Conservation (phyloP, 2,888 invertebrate species). For the Stegophylla sp. region DNA sequence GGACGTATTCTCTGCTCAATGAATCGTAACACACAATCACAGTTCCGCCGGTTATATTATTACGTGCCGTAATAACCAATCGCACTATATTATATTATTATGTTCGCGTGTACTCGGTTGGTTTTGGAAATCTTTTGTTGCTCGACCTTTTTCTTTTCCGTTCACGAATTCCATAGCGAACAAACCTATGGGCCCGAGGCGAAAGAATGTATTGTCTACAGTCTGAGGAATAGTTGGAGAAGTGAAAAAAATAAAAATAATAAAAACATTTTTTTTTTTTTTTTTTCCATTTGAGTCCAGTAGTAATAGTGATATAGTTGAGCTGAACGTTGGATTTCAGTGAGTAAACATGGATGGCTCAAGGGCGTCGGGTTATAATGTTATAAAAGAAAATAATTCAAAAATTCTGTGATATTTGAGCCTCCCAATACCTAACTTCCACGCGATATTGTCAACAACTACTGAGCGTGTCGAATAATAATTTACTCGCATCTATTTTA, state of each 20-base stretch:
- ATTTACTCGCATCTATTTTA: background rate
- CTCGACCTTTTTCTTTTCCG: slow-evolving; percentile 45
- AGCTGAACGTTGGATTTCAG: slow-evolving; percentile 18
- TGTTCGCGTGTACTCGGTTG: slow-evolving; percentile 21
- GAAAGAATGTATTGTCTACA: slow-evolving; percentile 45
- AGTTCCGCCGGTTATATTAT: background rate
- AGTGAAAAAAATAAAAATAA: slow-evolving; percentile 5
- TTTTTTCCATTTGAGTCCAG: slow-evolving; percentile 23
- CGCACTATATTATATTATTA: background rate
- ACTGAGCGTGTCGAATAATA: background rate
- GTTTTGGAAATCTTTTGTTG: slow-evolving; percentile 49
- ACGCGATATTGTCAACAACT: background rate
- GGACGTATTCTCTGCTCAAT: no score
- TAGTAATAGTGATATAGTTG: slow-evolving; percentile 13
- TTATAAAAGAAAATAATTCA: slow-evolving; percentile 21
- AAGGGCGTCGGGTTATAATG: slow-evolving; percentile 34
- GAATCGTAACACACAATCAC: background rate
- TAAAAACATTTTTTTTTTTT: no score
- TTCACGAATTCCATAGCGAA: slow-evolving; percentile 43
- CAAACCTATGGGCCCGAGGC: slow-evolving; percentile 14
- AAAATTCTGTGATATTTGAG: slow-evolving; percentile 11
- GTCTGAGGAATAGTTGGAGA: slow-evolving; percentile 28
- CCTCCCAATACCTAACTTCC: background rate
- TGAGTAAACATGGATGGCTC: slow-evolving; percentile 5
- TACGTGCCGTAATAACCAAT: background rate